A percentile compares a stretch with the other conserved stretches of the same genome.
phyloP scores from a whole-genome alignment of 2,888 invertebrate species.

The Alviniconcha strummeri region DNA sequence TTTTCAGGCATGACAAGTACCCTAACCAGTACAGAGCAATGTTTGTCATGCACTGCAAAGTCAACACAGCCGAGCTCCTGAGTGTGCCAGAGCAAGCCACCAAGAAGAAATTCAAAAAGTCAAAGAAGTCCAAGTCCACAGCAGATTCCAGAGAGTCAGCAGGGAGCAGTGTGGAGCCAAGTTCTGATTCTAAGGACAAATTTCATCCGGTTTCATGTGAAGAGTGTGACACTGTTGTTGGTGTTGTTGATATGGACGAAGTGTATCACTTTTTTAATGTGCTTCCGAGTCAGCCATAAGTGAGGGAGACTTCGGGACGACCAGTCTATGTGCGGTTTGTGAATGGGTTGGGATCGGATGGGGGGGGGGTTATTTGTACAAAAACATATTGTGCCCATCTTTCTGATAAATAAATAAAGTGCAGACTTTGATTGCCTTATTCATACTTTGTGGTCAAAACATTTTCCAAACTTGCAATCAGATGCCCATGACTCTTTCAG shows the following conservation, averaged over 20 bases:
- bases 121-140: constrained; percentile 31
- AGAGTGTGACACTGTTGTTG: constrained; percentile 77
- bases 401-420: too few relatives aligned
- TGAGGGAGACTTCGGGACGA: neutral
- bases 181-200: constrained; percentile 61
- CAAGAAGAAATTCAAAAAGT: constrained; percentile 57
- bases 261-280: constrained; percentile 79
- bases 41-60: constrained; percentile 78
- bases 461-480: too few relatives aligned
- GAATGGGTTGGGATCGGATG: neutral
- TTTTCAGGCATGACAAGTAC: constrained; percentile 76
- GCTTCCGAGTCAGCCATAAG: constrained; percentile 74
- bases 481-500: too few relatives aligned
- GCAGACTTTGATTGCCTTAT: too few relatives aligned
- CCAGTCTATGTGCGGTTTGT: neutral
- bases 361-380: neutral
- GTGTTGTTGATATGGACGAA: constrained; percentile 77
- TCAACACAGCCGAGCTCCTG: constrained; percentile 70
- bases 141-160: neutral
- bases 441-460: too few relatives aligned
- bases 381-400: too few relatives aligned
- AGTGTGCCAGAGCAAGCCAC: constrained; percentile 66
- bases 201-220: constrained; percentile 77
- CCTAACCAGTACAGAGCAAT: constrained; percentile 78
- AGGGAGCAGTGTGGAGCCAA: neutral